Evolutionary conservation across 2,797 vertebrate genomes (phyloP).

Genomic region (Buphagus erythrorhynchus): DNA sequence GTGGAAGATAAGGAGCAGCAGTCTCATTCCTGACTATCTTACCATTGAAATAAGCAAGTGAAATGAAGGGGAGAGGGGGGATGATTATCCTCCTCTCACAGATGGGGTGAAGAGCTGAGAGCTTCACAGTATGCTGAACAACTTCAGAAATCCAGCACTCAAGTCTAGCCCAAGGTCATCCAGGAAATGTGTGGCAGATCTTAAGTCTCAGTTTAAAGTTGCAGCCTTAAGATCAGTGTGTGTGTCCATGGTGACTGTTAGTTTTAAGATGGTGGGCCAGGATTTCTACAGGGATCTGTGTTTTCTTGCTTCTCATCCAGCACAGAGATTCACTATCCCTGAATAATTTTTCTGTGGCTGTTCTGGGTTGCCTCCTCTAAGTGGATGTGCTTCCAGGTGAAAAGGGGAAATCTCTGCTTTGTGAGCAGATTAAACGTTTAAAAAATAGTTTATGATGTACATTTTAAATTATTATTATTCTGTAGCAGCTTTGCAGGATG

Average conservation of each 20-base stretch:
- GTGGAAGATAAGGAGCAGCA: slow-evolving; percentile 33
- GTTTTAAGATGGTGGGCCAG: neutral
- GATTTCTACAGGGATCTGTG: neutral
- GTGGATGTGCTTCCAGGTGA: neutral
- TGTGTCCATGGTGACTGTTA: neutral
- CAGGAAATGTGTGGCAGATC: neutral
- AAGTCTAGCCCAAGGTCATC: neutral
- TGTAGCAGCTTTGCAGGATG: neutral
- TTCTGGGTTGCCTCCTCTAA: neutral
- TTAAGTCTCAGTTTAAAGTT: neutral
- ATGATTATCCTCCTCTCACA: slow-evolving; percentile 13
- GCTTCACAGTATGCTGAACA: neutral
- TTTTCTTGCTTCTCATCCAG: neutral
- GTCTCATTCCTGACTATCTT: neutral
- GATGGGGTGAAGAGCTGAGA: neutral
- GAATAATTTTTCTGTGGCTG: neutral
- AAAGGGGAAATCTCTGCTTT: neutral
- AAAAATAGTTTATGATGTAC: neutral
- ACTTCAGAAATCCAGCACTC: neutral
- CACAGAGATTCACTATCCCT: neutral
- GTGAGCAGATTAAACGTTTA: neutral
- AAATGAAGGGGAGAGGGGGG: neutral
- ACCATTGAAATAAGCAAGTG: slow-evolving; percentile 22
- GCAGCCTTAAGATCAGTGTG: neutral
- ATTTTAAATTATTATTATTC: neutral